These are phyloP conservation scores for Drosophila willistoni DNA, from an alignment of 1,140 invertebrate genomes.

Conservation along the genomic window DNA sequence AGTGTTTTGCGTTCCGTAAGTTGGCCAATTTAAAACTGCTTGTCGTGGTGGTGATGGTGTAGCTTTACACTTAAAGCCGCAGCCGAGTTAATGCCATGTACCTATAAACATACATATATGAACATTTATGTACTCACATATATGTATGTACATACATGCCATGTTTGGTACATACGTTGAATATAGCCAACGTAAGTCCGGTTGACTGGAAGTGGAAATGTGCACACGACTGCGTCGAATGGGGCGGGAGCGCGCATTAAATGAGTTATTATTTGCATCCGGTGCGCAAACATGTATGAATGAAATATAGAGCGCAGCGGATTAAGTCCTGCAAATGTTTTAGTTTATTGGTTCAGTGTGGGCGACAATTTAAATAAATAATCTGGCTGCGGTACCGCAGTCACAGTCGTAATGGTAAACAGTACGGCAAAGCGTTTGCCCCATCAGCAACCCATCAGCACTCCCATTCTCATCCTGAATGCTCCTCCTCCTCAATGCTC, in stretches of 20 bases:
- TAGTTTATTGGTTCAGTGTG: slow-evolving; percentile 29
- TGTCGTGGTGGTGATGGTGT: too few species aligned
- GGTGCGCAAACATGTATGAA: slow-evolving; percentile 32
- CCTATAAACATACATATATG: neutral
- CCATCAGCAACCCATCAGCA: neutral
- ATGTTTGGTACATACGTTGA: neutral
- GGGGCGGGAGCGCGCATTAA: slow-evolving; percentile 24
- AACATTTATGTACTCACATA: neutral
- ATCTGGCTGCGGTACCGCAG: slow-evolving; percentile 8
- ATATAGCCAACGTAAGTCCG: slow-evolving; percentile 12
- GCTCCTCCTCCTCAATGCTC: too few species aligned
- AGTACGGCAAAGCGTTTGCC: neutral
- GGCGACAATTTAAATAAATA: slow-evolving; percentile 31
- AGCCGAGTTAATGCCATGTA: slow-evolving; percentile 14
- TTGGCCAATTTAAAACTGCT: slow-evolving; percentile 4
- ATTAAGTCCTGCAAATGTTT: slow-evolving; percentile 33
- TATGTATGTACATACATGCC: neutral
- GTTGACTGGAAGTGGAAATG: slow-evolving; percentile 20
- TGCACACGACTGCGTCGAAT: slow-evolving; percentile 27
- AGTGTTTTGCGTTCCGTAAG: neutral
- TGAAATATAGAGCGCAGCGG: slow-evolving; percentile 23
- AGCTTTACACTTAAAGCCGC: slow-evolving; percentile 10
- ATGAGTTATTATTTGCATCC: slow-evolving; percentile 33
- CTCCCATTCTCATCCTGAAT: too few species aligned
- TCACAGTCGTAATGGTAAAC: slow-evolving; percentile 6